A percentile compares a stretch with the other conserved stretches of the same genome.
Conservation (phyloP, 1,140 invertebrate species). For the roundworm (Caenorhabditis elegans) region DNA sequence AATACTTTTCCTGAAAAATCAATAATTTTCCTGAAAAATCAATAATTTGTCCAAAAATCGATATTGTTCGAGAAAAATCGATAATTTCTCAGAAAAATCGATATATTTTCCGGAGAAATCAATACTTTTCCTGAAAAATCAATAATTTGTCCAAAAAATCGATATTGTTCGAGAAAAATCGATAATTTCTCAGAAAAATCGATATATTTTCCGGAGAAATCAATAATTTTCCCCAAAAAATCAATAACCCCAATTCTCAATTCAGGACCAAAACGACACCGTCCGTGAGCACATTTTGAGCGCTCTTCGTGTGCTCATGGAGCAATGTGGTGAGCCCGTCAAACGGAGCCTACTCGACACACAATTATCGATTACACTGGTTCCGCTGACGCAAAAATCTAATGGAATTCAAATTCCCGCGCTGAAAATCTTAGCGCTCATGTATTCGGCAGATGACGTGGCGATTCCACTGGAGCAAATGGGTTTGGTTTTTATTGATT, state of each 20-base stretch:
- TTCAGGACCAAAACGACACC: conserved; percentile 38
- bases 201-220: too few relatives aligned
- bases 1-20: too few relatives aligned
- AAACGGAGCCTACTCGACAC: neutral
- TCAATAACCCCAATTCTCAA: too few relatives aligned
- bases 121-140: too few relatives aligned
- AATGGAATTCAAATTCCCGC: conserved; percentile 24
- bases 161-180: too few relatives aligned
- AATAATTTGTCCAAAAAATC: too few relatives aligned
- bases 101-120: too few relatives aligned
- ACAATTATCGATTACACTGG: neutral
- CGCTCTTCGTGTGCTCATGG: neutral
- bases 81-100: too few relatives aligned
- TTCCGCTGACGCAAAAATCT: neutral
- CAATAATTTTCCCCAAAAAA: too few relatives aligned
- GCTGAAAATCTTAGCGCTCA: neutral
- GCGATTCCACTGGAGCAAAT: neutral
- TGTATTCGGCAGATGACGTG: neutral
- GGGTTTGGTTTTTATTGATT: neutral
- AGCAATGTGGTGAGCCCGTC: neutral
- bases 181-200: too few relatives aligned
- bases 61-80: too few relatives aligned
- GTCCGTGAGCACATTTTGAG: neutral
- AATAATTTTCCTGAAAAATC: neutral
- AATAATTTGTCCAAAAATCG: neutral